phyloP scores from a whole-genome alignment of 2,888 invertebrate genomes.

The Aproaerema taeniolella region DNA sequence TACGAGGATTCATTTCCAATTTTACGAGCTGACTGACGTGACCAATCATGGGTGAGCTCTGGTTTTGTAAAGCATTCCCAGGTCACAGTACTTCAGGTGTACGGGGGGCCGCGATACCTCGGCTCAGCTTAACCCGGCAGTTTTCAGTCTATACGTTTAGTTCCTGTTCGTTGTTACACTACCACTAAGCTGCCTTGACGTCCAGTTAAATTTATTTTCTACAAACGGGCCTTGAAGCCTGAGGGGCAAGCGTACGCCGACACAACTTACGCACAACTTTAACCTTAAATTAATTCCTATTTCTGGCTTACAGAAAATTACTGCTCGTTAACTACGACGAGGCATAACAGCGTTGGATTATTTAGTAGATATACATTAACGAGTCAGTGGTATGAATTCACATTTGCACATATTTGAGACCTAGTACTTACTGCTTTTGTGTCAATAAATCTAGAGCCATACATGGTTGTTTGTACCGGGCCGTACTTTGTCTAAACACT shows the following conservation, averaged over 20 bases:
- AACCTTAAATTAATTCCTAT: slow-evolving; percentile 38
- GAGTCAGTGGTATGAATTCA: slow-evolving; percentile 14
- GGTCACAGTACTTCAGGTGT: slow-evolving; percentile 16
- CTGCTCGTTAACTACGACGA: slow-evolving; percentile 9
- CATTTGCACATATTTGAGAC: slow-evolving; percentile 26
- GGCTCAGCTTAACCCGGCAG: slow-evolving; percentile 36
- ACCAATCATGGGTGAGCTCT: slow-evolving; percentile 44
- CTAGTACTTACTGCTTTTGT: slow-evolving; percentile 19
- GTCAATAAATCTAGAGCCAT: slow-evolving; percentile 42
- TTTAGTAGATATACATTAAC: slow-evolving; percentile 1
- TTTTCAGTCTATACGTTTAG: slow-evolving; percentile 36
- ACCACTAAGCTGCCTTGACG: slow-evolving; percentile 42
- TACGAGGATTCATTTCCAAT: slow-evolving; percentile 63
- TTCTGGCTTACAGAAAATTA: slow-evolving; percentile 32
- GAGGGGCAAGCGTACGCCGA: slow-evolving; percentile 39
- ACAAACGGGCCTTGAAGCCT: slow-evolving; percentile 31
- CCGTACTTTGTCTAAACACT: slow-evolving; percentile 52
- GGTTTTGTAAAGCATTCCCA: slow-evolving; percentile 28
- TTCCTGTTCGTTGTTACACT: slow-evolving; percentile 45
- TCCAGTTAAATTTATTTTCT: slow-evolving; percentile 47
- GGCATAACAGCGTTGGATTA: slow-evolving; percentile 3
- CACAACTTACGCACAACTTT: slow-evolving; percentile 36
- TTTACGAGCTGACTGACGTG: slow-evolving; percentile 57
- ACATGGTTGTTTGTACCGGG: slow-evolving; percentile 44
- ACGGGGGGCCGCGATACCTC: slow-evolving; percentile 29